These are phyloP conservation scores for Eupristina koningsbergeri DNA, from an alignment of 1,140 invertebrate genomes.

Conservation along the genomic window DNA sequence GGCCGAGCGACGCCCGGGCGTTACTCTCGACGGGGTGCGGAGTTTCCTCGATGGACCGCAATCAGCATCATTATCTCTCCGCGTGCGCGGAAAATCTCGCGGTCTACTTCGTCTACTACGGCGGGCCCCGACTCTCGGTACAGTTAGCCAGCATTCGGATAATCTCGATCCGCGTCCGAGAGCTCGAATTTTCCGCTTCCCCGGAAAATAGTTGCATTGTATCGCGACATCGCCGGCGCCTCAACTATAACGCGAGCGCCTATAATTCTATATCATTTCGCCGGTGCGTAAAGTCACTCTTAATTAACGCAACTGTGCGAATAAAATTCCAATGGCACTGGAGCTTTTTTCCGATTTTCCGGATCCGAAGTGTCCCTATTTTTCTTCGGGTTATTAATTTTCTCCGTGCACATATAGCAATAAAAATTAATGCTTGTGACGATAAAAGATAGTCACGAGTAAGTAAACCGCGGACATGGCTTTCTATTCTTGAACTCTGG, in stretches of 20 bases:
- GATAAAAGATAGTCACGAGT: conserved; percentile 21
- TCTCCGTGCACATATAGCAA: background rate
- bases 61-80: background rate
- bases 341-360: background rate
- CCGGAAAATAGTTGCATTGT: no score
- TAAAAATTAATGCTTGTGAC: conserved; percentile 15
- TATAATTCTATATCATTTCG: background rate
- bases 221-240: no score
- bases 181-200: no score
- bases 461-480: background rate
- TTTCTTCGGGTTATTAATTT: background rate
- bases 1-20: no score
- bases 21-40: no score
- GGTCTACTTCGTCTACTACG: background rate
- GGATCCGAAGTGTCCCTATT: no score
- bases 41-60: no score
- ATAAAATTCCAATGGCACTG: background rate
- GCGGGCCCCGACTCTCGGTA: no score
- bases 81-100: background rate
- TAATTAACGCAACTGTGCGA: background rate
- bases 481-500: background rate
- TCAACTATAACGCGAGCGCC: background rate
- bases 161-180: no score
- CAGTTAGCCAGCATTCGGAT: no score
- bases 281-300: background rate